These are phyloP conservation scores for Lymantria monacha DNA, from an alignment of 2,888 invertebrate species.

Conservation along the genomic window DNA sequence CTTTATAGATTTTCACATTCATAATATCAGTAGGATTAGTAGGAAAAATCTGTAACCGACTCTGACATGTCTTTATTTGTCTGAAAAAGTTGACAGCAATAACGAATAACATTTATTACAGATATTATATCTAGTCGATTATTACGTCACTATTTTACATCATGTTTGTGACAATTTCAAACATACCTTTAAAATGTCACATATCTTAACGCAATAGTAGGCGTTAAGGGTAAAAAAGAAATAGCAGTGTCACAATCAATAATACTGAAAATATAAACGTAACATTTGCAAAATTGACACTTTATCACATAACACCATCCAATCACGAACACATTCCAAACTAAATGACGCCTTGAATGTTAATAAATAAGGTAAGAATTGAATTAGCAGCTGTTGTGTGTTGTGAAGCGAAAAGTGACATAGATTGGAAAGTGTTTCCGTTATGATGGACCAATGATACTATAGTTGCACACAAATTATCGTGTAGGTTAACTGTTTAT, in stretches of 20 bases:
- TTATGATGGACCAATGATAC: slow-evolving; percentile 50
- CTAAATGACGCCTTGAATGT: slow-evolving; percentile 8
- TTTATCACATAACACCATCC: slow-evolving; percentile 13
- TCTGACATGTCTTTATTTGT: too few relatives aligned
- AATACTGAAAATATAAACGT: slow-evolving; percentile 9
- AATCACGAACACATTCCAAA: not conserved
- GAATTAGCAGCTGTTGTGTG: slow-evolving; percentile 22
- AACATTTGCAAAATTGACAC: slow-evolving; percentile 13
- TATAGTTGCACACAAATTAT: slow-evolving; percentile 53
- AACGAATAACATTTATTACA: too few relatives aligned
- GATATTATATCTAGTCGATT: not conserved
- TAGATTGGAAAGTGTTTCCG: slow-evolving; percentile 72
- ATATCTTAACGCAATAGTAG: slow-evolving; percentile 10
- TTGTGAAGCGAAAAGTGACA: slow-evolving; percentile 56
- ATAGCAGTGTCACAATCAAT: slow-evolving; percentile 16
- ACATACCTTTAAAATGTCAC: not conserved
- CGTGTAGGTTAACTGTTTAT: slow-evolving; percentile 41
- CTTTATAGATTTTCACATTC: too few relatives aligned
- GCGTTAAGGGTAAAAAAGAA: slow-evolving; percentile 11
- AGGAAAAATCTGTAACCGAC: too few relatives aligned
- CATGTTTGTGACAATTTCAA: not conserved
- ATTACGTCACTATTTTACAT: not conserved
- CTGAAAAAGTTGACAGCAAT: too few relatives aligned
- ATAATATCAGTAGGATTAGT: too few relatives aligned
- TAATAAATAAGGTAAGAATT: slow-evolving; percentile 12